Evolutionary conservation across 2,888 invertebrate genomes (phyloP).

Genomic region (Chaetogeoica ovagalla): DNA sequence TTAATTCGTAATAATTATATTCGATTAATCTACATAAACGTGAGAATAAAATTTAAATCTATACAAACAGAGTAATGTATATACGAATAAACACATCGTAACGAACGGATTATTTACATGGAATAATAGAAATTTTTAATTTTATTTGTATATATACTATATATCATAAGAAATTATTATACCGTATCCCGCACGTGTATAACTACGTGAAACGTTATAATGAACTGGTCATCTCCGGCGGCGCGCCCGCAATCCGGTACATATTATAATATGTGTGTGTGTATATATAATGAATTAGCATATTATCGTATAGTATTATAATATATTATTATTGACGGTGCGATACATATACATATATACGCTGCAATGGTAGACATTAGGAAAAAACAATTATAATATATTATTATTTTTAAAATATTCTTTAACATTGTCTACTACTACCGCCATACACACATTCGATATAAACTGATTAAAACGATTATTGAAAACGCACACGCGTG

Average conservation of each 20-base stretch:
- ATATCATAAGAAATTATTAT: not conserved
- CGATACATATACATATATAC: not conserved
- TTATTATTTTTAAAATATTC: not conserved
- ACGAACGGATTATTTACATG: not conserved
- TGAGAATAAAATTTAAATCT: slow-evolving; percentile 22
- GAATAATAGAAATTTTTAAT: slow-evolving; percentile 7
- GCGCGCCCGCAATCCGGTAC: not conserved
- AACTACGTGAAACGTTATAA: not conserved
- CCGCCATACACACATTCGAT: too few relatives aligned
- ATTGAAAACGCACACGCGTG: too few relatives aligned
- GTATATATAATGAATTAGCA: not conserved
- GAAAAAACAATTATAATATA: not conserved
- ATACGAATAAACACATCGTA: not conserved
- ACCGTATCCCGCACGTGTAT: not conserved
- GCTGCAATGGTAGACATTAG: not conserved
- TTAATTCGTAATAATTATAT: slow-evolving; percentile 26
- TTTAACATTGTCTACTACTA: too few relatives aligned
- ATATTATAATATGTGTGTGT: too few relatives aligned
- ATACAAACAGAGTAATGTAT: too few relatives aligned
- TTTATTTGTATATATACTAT: slow-evolving; percentile 8
- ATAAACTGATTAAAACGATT: too few relatives aligned
- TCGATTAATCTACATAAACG: slow-evolving; percentile 29
- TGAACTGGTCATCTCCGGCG: slow-evolving; percentile 1
- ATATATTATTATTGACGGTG: not conserved
- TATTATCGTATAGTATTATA: not conserved